Evolutionary conservation across 2,113 vertebrate genomes (phyloP), one percentile per base, ranked within the genome.

Genomic region (Stictonetta naevosa): DNA sequence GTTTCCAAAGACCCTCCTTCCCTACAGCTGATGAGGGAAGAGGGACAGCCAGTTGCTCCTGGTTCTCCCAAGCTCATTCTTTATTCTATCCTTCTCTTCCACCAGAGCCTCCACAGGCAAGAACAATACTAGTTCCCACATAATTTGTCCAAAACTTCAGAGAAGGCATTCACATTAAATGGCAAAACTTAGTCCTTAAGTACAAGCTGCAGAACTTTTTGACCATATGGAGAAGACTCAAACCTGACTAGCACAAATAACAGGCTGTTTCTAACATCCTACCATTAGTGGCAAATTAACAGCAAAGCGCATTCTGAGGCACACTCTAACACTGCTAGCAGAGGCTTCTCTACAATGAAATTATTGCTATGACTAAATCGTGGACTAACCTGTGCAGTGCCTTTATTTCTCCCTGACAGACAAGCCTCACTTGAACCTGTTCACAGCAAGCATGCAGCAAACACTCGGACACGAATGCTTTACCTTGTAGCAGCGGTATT

Each of bases 401-500:
- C 62, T 60, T 5, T 22, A 50, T 23, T 71, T 69, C 83, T 76
- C 86, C 21, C 34, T 44, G 34, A 29, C 36, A n/a, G 1, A 0
- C 53, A 82, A 85, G 66, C n/a, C 58, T 52, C 14, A 6, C n/a
- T 26, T 42, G 48, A 87, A 48, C 28, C 58, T 3, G 31, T 40
- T 94, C 48, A 34, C 6, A 68, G 56, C 29, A 55, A 1, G 52
- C 4, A 29, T 23, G 13, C 58, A 15, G 42, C 64, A 78, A 60
- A 91, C 21, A 60, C 71, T 88, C 13, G 69, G 76, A 11, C 26
- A 23, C 0, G 4, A 84, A 29, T 0, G 0, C 53, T 98, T 98
- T 92, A 99, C 99, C 99, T 99, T 99, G 97, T 99, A 99, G 97
- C 99, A 99, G 93, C 99, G 99, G 59, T 99, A 99, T 95, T 99